Percentiles rank a stretch among this genome's conserved stretches.
Conservation (phyloP, 2,797 vertebrate species). For the Mus minutoides region DNA sequence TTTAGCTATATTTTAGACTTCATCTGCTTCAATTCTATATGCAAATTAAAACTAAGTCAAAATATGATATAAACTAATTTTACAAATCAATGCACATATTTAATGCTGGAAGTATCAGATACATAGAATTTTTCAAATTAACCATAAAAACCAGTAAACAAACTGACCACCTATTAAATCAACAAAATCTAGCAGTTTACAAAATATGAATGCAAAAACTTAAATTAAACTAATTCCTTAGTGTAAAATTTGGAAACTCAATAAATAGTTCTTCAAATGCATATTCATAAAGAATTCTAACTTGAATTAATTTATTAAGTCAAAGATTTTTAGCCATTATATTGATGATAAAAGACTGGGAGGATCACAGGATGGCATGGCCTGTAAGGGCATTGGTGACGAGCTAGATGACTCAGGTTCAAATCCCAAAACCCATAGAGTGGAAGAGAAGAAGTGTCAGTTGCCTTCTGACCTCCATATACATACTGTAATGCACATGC, state of each 20-base stretch:
- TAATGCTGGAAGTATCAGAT: neutral
- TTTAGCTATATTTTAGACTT: neutral
- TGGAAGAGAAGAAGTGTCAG: no score
- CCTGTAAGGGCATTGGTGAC: neutral
- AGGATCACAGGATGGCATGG: neutral
- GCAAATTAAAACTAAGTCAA: constrained; percentile 11
- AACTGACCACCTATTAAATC: neutral
- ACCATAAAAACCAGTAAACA: neutral
- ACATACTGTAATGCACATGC: neutral
- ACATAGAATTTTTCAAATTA: neutral
- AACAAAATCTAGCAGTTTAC: neutral
- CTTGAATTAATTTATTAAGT: neutral
- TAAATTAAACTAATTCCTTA: neutral
- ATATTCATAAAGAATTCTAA: neutral
- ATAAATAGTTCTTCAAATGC: neutral
- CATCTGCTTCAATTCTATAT: neutral
- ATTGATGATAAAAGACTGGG: neutral
- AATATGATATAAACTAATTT: constrained; percentile 22
- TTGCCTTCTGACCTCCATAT: neutral
- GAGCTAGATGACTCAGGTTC: neutral
- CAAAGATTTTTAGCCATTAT: neutral
- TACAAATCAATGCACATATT: neutral
- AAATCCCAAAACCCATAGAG: neutral
- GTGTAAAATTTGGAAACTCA: neutral
- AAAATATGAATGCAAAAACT: neutral